phyloP scores from a whole-genome alignment of 2,888 invertebrate species.

The Tiliacea aurago region DNA sequence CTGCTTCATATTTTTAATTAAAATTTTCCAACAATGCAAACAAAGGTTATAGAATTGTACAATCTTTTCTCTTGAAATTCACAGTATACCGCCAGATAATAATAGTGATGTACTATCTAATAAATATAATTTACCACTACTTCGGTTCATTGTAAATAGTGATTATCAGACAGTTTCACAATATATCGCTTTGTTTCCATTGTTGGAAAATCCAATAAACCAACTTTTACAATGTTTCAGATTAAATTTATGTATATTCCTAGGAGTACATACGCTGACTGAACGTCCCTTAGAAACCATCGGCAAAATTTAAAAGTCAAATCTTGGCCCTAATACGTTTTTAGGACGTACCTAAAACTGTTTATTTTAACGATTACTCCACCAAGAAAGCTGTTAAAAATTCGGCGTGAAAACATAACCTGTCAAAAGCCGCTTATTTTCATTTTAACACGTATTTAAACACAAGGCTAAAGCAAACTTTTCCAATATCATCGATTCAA shows the following conservation, averaged over 20 bases:
- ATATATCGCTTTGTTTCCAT: slow-evolving; percentile 20
- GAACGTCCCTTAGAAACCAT: slow-evolving; percentile 5
- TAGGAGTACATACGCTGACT: not conserved
- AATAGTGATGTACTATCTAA: slow-evolving; percentile 2
- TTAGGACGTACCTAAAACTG: slow-evolving; percentile 1
- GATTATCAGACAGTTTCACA: slow-evolving; percentile 13
- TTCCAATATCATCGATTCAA: slow-evolving; percentile 61
- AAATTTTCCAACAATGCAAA: not conserved
- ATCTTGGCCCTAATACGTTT: slow-evolving; percentile 30
- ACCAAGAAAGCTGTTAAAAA: slow-evolving; percentile 20
- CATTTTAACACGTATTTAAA: slow-evolving; percentile 54
- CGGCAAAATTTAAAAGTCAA: slow-evolving; percentile 31
- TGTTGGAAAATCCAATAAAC: slow-evolving; percentile 19
- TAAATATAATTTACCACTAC: not conserved
- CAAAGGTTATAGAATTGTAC: not conserved
- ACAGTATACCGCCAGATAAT: slow-evolving; percentile 3
- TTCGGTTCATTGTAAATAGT: not conserved
- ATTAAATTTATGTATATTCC: slow-evolving; percentile 20
- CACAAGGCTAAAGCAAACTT: slow-evolving; percentile 50
- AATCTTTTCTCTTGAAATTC: slow-evolving; percentile 14
- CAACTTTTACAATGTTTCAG: slow-evolving; percentile 17
- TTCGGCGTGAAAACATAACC: slow-evolving; percentile 7
- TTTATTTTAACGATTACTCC: slow-evolving; percentile 34
- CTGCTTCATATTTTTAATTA: not conserved
- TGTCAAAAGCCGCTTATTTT: slow-evolving; percentile 23